Evolutionary conservation across 1,140 invertebrate species (phyloP).

Genomic region (Heliconius hewitsoni): DNA sequence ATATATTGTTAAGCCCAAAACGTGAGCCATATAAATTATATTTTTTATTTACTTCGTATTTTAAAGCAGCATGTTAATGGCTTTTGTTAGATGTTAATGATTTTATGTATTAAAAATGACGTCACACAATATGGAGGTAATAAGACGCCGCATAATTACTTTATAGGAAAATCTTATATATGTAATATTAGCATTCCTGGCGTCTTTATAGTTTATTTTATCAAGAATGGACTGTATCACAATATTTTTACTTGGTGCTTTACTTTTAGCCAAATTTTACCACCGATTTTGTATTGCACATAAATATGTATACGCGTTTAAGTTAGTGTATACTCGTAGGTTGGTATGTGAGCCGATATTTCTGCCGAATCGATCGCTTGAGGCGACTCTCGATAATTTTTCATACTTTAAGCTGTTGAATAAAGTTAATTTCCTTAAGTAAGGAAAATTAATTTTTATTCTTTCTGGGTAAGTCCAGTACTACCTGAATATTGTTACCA

Average conservation of each 20-base stretch:
- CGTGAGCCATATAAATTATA: conserved; percentile 17
- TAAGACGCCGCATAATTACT: conserved; percentile 23
- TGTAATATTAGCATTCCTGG: conserved; percentile 15
- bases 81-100: conserved; percentile 13
- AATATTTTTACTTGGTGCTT: conserved; percentile 18
- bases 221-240: conserved; percentile 16
- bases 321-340: conserved; percentile 16
- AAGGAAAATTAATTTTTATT: conserved; percentile 61
- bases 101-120: conserved; percentile 19
- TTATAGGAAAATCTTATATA: conserved; percentile 23
- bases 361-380: conserved; percentile 6
- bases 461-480: conserved; percentile 16
- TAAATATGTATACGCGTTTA: conserved; percentile 13
- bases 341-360: conserved; percentile 12
- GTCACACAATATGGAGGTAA: conserved; percentile 31
- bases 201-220: neutral
- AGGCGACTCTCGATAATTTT: neutral
- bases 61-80: conserved; percentile 14
- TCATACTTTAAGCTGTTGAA: conserved; percentile 25
- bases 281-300: conserved; percentile 30
- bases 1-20: conserved; percentile 16
- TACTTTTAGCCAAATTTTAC: conserved; percentile 36
- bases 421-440: conserved; percentile 63
- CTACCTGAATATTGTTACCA: conserved; percentile 27
- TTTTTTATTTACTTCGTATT: conserved; percentile 13